phyloP scores from a whole-genome alignment of 2,113 vertebrate species.

The Proteles cristata region DNA sequence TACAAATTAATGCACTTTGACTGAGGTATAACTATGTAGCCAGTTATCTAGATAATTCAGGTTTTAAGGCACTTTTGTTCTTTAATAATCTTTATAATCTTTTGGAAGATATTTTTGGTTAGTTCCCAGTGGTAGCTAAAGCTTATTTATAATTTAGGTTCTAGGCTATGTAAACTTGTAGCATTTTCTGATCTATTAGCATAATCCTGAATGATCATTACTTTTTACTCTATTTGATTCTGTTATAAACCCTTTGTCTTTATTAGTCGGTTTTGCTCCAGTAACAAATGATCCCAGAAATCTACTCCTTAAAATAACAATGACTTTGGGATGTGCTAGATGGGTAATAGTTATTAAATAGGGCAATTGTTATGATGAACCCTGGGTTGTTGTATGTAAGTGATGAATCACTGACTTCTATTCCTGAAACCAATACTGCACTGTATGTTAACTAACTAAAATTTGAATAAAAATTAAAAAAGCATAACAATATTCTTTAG shows the following conservation, averaged over 20 bases:
- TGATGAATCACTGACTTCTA: no score
- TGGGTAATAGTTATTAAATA: no score
- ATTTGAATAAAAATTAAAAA: no score
- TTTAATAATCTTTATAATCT: neutral
- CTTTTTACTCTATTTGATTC: neutral
- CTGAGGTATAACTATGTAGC: neutral
- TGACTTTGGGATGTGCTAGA: no score
- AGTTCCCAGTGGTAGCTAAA: neutral
- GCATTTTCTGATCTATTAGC: neutral
- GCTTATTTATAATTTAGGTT: neutral
- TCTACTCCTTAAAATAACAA: slow-evolving; percentile 26
- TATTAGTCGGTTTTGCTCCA: neutral
- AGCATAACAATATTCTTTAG: neutral
- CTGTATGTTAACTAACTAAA: no score
- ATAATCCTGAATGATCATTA: neutral
- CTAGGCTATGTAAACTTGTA: neutral
- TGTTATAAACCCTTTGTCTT: neutral
- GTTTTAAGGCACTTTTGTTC: slow-evolving; percentile 21
- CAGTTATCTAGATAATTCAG: neutral
- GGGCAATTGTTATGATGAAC: no score
- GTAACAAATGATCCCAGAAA: slow-evolving; percentile 4
- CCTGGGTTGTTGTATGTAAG: no score
- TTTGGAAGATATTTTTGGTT: slow-evolving; percentile 1
- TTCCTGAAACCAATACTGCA: no score
- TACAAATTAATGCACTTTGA: neutral